Evolutionary conservation across 2,113 vertebrate species (phyloP), one percentile per base, ranked within the genome.

Genomic region (Hippocampus zosterae): DNA sequence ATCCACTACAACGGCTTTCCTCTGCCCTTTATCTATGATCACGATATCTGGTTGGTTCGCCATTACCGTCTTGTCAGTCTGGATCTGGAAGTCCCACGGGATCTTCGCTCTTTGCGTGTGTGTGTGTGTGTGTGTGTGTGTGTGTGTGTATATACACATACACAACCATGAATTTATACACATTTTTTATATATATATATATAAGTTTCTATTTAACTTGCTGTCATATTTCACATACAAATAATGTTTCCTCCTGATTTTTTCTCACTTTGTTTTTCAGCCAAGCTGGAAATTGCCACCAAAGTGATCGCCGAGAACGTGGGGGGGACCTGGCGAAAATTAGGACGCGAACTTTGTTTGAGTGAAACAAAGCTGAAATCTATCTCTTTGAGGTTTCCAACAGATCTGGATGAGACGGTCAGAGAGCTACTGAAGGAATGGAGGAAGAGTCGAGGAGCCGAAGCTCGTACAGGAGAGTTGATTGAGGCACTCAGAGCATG

Each of bases 351-450:
- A 3, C 52, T 68, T 21, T 7, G 19, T 23, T 41, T 68, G 11
- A 68, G 1, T 3, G 50, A 56, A 41, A 40, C 8, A 23, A 68
- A 53, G 12, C 10, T 68, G 10, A 21, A 68, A 6, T 68, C 66
- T 7, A 21, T 68, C 16, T 29, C 66, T 0, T 3, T 3, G 66
- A 68, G 29, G 19, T 16, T 40, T 55, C 66, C 66, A 3, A 41
- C 11, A 8, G 52, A 68, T 41, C 21, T 68, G 66, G 66, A 68
- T 9, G 66, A 68, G 52, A 68, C 52, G 0, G 29, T 4, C 27
- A 55, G 66, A 23, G 50, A 68, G 29, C 29, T 68, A 12, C 27
- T 68, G 33, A 56, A 41, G 66, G 66, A 56, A 40, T 68, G 66
- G 66, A 33, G 12, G 12, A 25, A 40, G 66, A 55, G 19, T n/a